Base-by-base conservation (phyloP, 2,797 vertebrate species). In the Merluccius polli region DNA sequence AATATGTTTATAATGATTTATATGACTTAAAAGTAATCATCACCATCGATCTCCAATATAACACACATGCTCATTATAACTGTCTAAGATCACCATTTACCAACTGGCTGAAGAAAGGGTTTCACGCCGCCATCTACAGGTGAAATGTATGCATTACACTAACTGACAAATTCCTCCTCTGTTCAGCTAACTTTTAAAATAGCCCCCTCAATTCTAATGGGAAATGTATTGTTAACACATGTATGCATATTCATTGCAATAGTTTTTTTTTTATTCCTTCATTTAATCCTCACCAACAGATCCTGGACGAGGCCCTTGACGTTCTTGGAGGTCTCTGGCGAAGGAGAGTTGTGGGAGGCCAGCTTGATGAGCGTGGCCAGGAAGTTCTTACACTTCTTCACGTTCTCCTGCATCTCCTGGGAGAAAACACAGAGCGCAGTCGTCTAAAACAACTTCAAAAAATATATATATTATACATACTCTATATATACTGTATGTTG, bases 321-420 rank as follows among this genome's bases (percentile, higher is more conserved):
- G 79, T 97, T 96, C 76, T 93, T 94, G 77, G 95, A 96, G 0
- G 95, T 96, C 92, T 96, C 95, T 0, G 95, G 95, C 65, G 94
- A 95, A 0, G 95, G 95, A 71, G 95, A 95, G 80, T 95, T 96
- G 88, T 96, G 95, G 81, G 95, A 96, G 7, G 95, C 95, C 87
- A 96, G 92, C 86, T 96, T 97, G 87, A 97, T 96, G 70, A 97
- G 91, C 1, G 95, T 96, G 73, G 95, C 94, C 87, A 96, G 88
- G 85, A 96, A 96, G 87, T 96, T 96, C 88, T 96, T 96, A 87
- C 95, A 96, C 89, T 96, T 96, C 85, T 96, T 96, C 84, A 96
- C 95, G 81, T 95, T 96, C 86, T 97, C 95, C 87, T 96, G 95
- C 94, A 96, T 96, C 92, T 96, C 95, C 96, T 96, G 81, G 77